These are phyloP conservation scores for Drosophila mimica DNA, from an alignment of 2,888 invertebrate genomes.

Conservation along the genomic window DNA sequence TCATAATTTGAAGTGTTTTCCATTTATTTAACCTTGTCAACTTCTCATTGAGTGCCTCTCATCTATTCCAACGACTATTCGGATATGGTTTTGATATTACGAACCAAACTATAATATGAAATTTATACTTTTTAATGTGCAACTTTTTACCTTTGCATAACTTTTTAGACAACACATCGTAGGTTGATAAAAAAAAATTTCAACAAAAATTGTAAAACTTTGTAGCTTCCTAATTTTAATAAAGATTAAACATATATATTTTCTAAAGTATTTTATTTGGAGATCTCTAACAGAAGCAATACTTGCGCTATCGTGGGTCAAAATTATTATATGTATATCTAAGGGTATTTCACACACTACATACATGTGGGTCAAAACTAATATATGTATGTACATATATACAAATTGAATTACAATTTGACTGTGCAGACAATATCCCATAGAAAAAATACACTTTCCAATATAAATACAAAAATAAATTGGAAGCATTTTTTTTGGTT, in stretches of 20 bases:
- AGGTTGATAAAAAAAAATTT: slow-evolving; percentile 43
- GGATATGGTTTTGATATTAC: slow-evolving; percentile 24
- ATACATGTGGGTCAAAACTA: not conserved
- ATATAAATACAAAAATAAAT: slow-evolving; percentile 1
- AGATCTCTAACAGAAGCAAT: not conserved
- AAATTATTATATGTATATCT: not conserved
- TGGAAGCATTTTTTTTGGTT: slow-evolving; percentile 41
- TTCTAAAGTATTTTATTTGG: slow-evolving; percentile 5
- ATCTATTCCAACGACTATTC: slow-evolving; percentile 25
- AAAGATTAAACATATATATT: slow-evolving; percentile 55
- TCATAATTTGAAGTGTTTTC: slow-evolving; percentile 4
- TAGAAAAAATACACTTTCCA: not conserved
- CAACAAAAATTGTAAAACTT: slow-evolving; percentile 65
- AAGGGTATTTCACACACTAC: too few relatives aligned
- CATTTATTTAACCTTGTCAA: slow-evolving; percentile 10
- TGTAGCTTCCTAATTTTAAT: slow-evolving; percentile 78
- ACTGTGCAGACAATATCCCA: too few relatives aligned
- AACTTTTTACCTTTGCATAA: slow-evolving; percentile 72
- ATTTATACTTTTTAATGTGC: slow-evolving; percentile 63
- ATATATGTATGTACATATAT: not conserved
- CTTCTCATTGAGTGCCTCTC: slow-evolving; percentile 52
- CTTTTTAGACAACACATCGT: slow-evolving; percentile 68
- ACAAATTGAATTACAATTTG: not conserved
- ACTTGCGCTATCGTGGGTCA: not conserved
- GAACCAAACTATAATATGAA: slow-evolving; percentile 24